These are phyloP conservation scores for Phaetusa simplex DNA, from an alignment of 2,113 vertebrate genomes.

Conservation along the genomic window DNA sequence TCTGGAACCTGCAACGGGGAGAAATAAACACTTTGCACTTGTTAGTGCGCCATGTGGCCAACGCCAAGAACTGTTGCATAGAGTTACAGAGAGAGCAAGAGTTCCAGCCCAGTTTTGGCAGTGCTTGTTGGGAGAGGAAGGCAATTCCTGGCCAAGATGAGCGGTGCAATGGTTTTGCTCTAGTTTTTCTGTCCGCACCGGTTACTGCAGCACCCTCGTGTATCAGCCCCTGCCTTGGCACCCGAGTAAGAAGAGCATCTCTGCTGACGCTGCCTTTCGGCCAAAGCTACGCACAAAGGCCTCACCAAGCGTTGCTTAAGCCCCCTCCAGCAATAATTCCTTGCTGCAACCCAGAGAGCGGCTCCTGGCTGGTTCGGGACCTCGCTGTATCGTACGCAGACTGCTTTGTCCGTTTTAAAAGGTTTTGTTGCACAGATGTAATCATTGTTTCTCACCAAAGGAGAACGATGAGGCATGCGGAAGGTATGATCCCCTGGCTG, in stretches of 20 bases:
- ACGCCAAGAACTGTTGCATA: neutral
- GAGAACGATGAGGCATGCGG: slow-evolving; percentile 12
- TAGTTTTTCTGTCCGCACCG: neutral
- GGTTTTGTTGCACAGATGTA: neutral
- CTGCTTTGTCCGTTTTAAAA: neutral
- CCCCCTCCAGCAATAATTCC: neutral
- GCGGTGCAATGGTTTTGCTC: neutral
- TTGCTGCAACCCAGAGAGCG: neutral
- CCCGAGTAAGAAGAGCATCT: neutral
- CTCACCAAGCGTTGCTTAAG: neutral
- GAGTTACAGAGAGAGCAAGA: neutral
- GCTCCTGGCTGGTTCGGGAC: neutral
- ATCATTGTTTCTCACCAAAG: neutral
- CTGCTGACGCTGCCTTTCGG: neutral
- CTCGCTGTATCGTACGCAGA: neutral
- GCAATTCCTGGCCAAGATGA: neutral
- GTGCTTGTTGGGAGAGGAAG: neutral
- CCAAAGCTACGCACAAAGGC: neutral
- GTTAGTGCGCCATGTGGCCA: neutral
- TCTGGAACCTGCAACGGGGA: neutral
- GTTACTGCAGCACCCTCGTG: neutral
- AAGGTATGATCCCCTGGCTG: neutral
- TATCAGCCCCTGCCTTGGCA: neutral
- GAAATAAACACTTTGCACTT: neutral
- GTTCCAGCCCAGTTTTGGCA: neutral